Evolutionary conservation across 2,888 invertebrate species (phyloP).

Genomic region (Phania funesta): DNA sequence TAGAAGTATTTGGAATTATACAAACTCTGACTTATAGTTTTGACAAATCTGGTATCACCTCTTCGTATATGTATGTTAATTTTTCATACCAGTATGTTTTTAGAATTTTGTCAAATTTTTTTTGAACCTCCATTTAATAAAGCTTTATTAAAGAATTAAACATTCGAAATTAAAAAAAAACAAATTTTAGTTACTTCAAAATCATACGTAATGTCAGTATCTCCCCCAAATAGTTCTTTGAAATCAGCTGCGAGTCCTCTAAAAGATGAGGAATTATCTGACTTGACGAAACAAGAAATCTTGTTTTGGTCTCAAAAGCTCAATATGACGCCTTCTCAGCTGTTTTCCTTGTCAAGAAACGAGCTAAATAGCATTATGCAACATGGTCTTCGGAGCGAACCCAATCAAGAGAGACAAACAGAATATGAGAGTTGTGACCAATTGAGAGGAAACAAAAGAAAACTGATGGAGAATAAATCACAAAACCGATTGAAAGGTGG

Average conservation of each 20-base stretch:
- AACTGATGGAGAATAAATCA: constrained; percentile 69
- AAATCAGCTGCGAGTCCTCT: constrained; percentile 40
- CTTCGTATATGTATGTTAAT: background rate
- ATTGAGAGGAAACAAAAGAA: constrained; percentile 67
- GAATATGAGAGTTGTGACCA: constrained; percentile 65
- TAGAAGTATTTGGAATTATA: no score
- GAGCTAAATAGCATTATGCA: constrained; percentile 58
- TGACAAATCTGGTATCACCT: background rate
- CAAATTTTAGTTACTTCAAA: constrained; percentile 41
- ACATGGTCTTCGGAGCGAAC: background rate
- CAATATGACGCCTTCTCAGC: constrained; percentile 68
- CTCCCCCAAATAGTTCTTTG: background rate
- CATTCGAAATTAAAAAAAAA: constrained; percentile 2
- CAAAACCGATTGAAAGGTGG: constrained; percentile 59
- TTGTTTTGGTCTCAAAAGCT: constrained; percentile 70
- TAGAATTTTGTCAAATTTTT: constrained; percentile 36
- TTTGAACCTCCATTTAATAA: background rate
- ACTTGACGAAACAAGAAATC: constrained; percentile 67
- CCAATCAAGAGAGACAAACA: background rate
- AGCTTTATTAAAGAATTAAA: background rate
- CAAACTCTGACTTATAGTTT: background rate
- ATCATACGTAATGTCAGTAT: constrained; percentile 56
- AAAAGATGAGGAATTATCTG: constrained; percentile 66
- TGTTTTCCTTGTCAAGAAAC: constrained; percentile 63
- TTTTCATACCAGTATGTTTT: constrained; percentile 3